phyloP scores from a whole-genome alignment of 2,888 invertebrate genomes.

The Selenia dentaria region DNA sequence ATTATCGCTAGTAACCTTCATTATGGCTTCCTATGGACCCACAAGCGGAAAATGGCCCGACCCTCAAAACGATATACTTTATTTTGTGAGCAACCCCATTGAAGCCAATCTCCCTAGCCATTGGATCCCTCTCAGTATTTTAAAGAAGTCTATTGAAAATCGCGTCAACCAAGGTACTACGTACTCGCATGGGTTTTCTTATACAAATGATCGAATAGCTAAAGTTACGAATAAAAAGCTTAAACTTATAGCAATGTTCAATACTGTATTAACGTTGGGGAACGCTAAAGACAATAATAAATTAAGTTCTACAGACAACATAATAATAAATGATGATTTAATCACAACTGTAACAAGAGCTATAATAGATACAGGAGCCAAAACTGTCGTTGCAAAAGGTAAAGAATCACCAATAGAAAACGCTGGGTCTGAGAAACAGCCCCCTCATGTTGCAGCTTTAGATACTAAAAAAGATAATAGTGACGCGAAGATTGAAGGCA shows the following conservation, averaged over 20 bases:
- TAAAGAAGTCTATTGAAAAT: conserved; percentile 51
- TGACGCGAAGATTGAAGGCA: neutral
- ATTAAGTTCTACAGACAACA: neutral
- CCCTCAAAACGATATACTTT: conserved; percentile 35
- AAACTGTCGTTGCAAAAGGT: neutral
- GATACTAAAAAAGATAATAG: neutral
- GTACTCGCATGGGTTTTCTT: neutral
- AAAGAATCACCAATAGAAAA: neutral
- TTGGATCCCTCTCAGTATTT: conserved; percentile 50
- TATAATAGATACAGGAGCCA: neutral
- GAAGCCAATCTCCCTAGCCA: conserved; percentile 55
- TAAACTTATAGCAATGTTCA: neutral
- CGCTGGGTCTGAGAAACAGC: neutral
- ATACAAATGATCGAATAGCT: neutral
- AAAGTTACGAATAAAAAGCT: neutral
- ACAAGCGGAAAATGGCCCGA: conserved; percentile 38
- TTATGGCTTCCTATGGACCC: conserved; percentile 35
- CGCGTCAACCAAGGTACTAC: conserved; percentile 30
- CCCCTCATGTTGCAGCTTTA: neutral
- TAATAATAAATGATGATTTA: neutral
- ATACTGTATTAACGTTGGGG: neutral
- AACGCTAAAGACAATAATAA: neutral
- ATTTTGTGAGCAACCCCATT: conserved; percentile 54
- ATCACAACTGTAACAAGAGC: neutral
- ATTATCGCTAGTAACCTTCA: conserved; percentile 34